A percentile compares a stretch with the other conserved stretches of the same genome.
These are phyloP conservation scores for Coremacera marginata DNA, from an alignment of 2,888 invertebrate species.

Conservation along the genomic window DNA sequence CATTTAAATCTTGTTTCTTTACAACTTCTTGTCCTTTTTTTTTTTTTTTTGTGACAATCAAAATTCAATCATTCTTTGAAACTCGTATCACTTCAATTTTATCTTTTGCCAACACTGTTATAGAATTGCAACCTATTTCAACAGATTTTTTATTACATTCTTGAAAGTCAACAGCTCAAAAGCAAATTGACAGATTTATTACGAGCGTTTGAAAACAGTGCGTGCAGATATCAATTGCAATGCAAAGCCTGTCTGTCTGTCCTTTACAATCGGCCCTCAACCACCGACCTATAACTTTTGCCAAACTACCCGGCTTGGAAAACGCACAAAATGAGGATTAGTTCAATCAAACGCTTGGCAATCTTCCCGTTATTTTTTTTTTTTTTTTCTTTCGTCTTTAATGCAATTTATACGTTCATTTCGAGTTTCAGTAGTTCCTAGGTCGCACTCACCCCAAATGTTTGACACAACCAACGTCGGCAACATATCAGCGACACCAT, in stretches of 20 bases:
- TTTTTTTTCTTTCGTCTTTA: not conserved
- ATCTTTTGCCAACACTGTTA: not conserved
- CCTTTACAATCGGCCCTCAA: not conserved
- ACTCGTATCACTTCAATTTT: too few relatives aligned
- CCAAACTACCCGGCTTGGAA: not conserved
- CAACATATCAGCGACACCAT: slow-evolving; percentile 25
- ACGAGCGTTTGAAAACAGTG: slow-evolving; percentile 1
- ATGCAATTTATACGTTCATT: not conserved
- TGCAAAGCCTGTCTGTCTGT: not conserved
- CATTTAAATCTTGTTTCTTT: too few relatives aligned
- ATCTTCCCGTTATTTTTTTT: slow-evolving; percentile 4
- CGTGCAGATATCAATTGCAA: slow-evolving; percentile 27
- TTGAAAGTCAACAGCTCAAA: slow-evolving; percentile 45
- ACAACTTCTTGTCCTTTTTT: too few relatives aligned
- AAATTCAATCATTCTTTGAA: too few relatives aligned
- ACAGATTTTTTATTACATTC: slow-evolving; percentile 55
- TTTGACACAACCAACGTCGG: not conserved
- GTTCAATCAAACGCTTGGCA: slow-evolving; percentile 17
- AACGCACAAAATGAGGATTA: slow-evolving; percentile 2
- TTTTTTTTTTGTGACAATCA: too few relatives aligned
- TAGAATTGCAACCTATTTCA: not conserved
- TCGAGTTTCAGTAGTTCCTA: not conserved
- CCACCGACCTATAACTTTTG: not conserved
- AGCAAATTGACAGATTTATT: slow-evolving; percentile 64
- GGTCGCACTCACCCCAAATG: not conserved